Evolutionary conservation across 2,797 vertebrate genomes (phyloP).

Genomic region (Mormyrops boulengeri): DNA sequence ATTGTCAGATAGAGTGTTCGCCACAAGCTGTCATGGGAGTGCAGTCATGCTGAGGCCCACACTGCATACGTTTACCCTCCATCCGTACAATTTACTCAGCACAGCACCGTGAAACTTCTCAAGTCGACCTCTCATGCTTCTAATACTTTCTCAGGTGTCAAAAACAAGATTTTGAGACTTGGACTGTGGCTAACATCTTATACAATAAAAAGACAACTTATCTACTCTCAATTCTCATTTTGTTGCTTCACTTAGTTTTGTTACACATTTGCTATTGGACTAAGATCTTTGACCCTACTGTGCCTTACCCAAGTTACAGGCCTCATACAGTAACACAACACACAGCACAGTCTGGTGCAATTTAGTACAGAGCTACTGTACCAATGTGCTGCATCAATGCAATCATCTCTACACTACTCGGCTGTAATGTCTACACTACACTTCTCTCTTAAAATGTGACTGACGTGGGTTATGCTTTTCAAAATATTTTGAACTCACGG

Average conservation of each 20-base stretch:
- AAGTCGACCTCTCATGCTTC: not conserved
- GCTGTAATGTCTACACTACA: constrained; percentile 1
- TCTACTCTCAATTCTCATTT: constrained; percentile 3
- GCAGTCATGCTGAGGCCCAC: not conserved
- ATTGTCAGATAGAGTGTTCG: constrained; percentile 12
- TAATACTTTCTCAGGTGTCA: constrained; percentile 1
- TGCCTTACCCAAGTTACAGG: not conserved
- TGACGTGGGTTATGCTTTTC: not conserved
- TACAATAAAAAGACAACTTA: not conserved
- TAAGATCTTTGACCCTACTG: not conserved
- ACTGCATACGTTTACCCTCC: not conserved
- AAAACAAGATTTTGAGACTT: constrained; percentile 13
- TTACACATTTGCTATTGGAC: not conserved
- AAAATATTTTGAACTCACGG: not conserved
- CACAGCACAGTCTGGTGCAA: not conserved
- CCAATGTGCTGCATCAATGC: constrained; percentile 7
- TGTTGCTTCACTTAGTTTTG: not conserved
- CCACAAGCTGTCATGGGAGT: not conserved
- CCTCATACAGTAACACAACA: not conserved
- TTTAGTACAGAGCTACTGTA: not conserved
- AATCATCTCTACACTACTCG: not conserved
- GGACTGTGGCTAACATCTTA: constrained; percentile 11
- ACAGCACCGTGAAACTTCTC: not conserved
- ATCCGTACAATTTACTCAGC: not conserved
- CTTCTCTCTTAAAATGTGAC: constrained; percentile 10